phyloP scores from a whole-genome alignment of 2,888 invertebrate species.

The Megaustenia siamemsis region DNA sequence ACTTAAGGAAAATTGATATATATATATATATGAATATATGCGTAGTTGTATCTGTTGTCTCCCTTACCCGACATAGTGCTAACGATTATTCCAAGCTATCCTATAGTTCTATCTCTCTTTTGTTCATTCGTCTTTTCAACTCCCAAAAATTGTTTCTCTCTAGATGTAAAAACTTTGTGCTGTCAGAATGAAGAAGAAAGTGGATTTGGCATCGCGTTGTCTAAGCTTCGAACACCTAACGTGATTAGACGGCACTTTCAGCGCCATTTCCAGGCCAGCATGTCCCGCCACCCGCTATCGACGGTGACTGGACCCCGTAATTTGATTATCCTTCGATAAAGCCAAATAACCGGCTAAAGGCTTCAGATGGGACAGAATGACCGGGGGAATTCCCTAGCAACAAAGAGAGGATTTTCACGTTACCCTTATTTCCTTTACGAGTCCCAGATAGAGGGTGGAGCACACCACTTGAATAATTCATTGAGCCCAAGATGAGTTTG shows the following conservation, averaged over 20 bases:
- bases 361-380: conserved; percentile 35
- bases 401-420: conserved; percentile 53
- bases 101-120: background rate
- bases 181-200: conserved; percentile 46
- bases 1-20: too few species aligned
- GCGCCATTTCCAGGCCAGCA: conserved; percentile 47
- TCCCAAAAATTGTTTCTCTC: conserved; percentile 16
- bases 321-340: conserved; percentile 53
- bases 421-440: conserved; percentile 43
- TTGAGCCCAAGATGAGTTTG: conserved; percentile 48
- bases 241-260: conserved; percentile 49
- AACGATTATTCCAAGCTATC: too few species aligned
- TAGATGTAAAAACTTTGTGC: conserved; percentile 33
- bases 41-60: too few species aligned
- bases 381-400: conserved; percentile 42
- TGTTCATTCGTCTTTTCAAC: background rate
- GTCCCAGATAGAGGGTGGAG: conserved; percentile 12
- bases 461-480: conserved; percentile 49
- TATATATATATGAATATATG: too few species aligned
- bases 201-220: conserved; percentile 49
- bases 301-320: conserved; percentile 48
- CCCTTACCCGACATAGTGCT: too few species aligned
- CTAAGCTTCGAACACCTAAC: conserved; percentile 50
- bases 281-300: conserved; percentile 48
- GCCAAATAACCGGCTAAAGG: conserved; percentile 45